Evolutionary conservation across 1,140 invertebrate species (phyloP), one percentile per base, ranked within the genome.

Genomic region (Orchesella cincta): DNA sequence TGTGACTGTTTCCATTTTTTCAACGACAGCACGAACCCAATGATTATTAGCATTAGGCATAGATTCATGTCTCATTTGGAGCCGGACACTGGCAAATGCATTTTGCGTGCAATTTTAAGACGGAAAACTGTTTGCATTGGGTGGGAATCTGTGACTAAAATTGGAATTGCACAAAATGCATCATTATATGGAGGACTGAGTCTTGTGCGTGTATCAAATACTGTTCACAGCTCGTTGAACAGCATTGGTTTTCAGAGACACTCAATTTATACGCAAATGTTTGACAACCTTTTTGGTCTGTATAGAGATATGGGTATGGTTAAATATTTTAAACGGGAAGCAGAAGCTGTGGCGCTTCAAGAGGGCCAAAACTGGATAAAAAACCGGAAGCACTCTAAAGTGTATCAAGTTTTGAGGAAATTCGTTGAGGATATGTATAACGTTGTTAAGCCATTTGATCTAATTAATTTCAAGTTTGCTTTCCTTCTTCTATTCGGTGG

Each of bases 1-100:
- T 79, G 78, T 26, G 54, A 76, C 20, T 79, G 78, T 31, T 79
- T 57, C 23, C 75, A 67, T 23, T 79, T 76, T 33, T 79, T 79
- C n/a, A 73, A 64, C 12, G 16, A 36, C 1, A 79, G 75, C 33
- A 57, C 46, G 18, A 79, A 64, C 54, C 72, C 78, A 1, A 36
- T 75, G 29, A 33, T 74, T 0, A 70, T 67, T 16, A 64, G 54
- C 12, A 74, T 79, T 16, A 67, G 33, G 57, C 34, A 64, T 5
- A 46, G 78, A 71, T 79, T 79, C 35, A 76, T 73, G 52, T 1
- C 1, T 1, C 67, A 79, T 57, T 28, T 76, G 1, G 75, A 79
- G 26, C 78, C 71, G 5, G 54, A 74, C 54, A 76, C 78, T 8
- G 78, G 46, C 0, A 67, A 36, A 74, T 79, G 78, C 29, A 75